Base-by-base conservation (phyloP, 2,888 invertebrate species). In the Acanthopleura granulata region DNA sequence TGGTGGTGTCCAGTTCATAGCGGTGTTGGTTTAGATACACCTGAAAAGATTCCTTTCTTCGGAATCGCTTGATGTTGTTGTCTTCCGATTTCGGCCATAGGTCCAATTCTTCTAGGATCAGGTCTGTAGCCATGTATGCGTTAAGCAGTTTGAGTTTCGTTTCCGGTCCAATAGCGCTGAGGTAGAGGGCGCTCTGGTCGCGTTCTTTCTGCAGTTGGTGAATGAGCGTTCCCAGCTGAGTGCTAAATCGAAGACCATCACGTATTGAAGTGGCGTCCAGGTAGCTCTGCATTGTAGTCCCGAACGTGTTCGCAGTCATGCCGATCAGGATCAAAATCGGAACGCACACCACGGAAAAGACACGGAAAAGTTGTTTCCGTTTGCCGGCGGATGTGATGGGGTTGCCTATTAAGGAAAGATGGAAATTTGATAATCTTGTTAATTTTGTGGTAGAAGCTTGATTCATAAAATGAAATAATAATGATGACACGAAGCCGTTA, bases 141-240 rank as follows among this genome's bases (percentile, higher is more conserved):
- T 83, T 79, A 0, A 85, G 78, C 15, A 86, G 79, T 18, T 82
- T 81, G 12, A 77, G 77, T 72, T 84, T 87, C 0, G 86, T 86
- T 61, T 84, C 84, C 16, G 85, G 82, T 62, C 81, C 79, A 62
- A 84, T 71, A 49, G 81, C 81, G 76, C 84, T 85, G 18, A 85
- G 78, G 75, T 87, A 85, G 62, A 88, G 81, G 62, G 87, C 85
- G 22, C 85, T 86, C 76, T 84, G 83, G 69, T 86, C 87, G 16
- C 88, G 78, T 75, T 88, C 88, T 30, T 82, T 74, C 79, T 88
- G 88, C 29, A 87, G 78, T 30, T 80, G 79, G 14, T 83, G 79
- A 16, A 83, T 78, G 75, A 83, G 76, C 57, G 75, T 75, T 15
- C 83, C 83, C 73, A 85, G 77, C 72, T 85, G 83, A 16, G 82